Base-by-base conservation (phyloP, 2,888 invertebrate genomes). In the Dichetophora obliterata region DNA sequence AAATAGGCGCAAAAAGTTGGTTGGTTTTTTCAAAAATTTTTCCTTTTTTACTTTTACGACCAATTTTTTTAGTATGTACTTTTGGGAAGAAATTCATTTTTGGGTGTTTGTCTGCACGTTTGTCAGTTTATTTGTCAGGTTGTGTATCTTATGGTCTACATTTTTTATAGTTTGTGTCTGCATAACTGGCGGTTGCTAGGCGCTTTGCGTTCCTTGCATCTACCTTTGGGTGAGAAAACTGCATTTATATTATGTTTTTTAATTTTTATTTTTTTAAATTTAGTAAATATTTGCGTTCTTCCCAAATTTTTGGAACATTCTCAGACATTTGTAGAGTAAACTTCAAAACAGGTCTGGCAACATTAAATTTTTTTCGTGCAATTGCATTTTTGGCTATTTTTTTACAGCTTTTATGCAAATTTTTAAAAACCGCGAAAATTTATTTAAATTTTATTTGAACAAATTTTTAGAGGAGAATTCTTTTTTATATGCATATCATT, bases 1-100 rank as follows among this genome's bases (percentile, higher is more conserved):
- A 66, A 66, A 66, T 66, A 48, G 48, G 66, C 34, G 66, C 66
- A 66, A 66, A 48, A 19, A 37, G 66, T 65, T 65, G 19, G 63
- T n/a, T 16, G n/a, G n/a, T 66, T 66, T 66, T 48, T 65, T 34
- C 63, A 61, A 16, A 4, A 34, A 34, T 16, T 11, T 43, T 43
- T 54, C 19, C 34, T 16, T 63, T 34, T 14, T 31, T 37, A n/a
- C 8, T 22, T 11, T 66, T 66, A 48, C 6, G 14, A 16, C 16
- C 34, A 5, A 31, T 61, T 22, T 63, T 63, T 24, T 59, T 59
- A 14, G 59, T n/a, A 1, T 24, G 59, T 63, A 16, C 34, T 34
- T 63, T 34, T 63, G 63, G 34, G 34, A 63, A 63, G 34, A 63
- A 14, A n/a, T 27, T 31, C 8, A 34, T 34, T 63, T 63, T 63